Percentiles rank a stretch among this genome's conserved stretches.
Evolutionary conservation across 2,797 vertebrate species (phyloP).

Genomic region (Sternarchorhynchus goeldii): DNA sequence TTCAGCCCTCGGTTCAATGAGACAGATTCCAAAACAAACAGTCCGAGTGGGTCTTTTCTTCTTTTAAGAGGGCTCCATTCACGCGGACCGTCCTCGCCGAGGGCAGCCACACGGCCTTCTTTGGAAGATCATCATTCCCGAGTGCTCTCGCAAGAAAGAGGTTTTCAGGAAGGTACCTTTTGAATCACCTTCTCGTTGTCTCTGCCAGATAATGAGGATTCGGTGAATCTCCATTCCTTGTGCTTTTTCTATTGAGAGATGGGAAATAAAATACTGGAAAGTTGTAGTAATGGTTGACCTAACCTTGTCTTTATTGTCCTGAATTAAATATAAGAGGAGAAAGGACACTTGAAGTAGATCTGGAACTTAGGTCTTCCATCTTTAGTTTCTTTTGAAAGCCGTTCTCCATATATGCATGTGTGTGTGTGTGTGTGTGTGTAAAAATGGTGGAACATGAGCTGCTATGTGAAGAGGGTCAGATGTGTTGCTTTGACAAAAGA

Average conservation of each 20-base stretch:
- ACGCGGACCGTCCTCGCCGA: conserved; percentile 61
- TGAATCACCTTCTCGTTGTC: conserved; percentile 66
- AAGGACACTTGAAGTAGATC: conserved; percentile 33
- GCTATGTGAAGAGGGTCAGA: background rate
- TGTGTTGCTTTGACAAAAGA: conserved; percentile 32
- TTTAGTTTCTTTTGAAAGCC: background rate
- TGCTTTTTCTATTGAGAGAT: conserved; percentile 60
- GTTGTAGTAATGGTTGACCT: conserved; percentile 59
- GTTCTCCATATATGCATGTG: background rate
- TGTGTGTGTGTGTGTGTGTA: background rate
- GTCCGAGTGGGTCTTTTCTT: conserved; percentile 73
- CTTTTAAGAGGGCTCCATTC: conserved; percentile 70
- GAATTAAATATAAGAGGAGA: conserved; percentile 31
- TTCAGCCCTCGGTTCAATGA: conserved; percentile 76
- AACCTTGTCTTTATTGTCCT: conserved; percentile 61
- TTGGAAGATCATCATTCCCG: conserved; percentile 48
- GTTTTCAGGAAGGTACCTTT: conserved; percentile 62
- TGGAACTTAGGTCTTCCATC: conserved; percentile 10
- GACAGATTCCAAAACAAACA: conserved; percentile 80
- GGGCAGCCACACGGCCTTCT: conserved; percentile 59
- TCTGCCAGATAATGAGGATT: conserved; percentile 62
- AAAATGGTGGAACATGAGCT: background rate
- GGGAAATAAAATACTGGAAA: conserved; percentile 52
- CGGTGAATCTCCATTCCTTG: conserved; percentile 49
- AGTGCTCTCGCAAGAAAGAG: conserved; percentile 59